Conservation (phyloP, 1,140 invertebrate species). For the Hestina assimilis region DNA sequence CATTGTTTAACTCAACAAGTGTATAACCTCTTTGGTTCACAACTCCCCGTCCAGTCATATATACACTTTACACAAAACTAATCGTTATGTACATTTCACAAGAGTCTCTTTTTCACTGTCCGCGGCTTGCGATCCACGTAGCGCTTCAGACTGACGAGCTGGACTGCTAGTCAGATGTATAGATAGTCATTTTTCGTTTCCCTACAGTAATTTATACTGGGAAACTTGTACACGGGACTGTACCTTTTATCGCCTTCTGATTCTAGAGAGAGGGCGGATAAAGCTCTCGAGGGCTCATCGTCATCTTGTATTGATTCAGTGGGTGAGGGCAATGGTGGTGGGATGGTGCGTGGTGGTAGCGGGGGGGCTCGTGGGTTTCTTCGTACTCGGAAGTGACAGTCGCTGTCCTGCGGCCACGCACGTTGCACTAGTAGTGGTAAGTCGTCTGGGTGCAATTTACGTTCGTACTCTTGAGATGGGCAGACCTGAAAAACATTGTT, state of each 20-base stretch:
- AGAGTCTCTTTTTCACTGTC: constrained; percentile 46
- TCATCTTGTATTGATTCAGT: constrained; percentile 31
- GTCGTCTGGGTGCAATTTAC: constrained; percentile 92
- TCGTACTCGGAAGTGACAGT: constrained; percentile 87
- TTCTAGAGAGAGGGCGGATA: constrained; percentile 69
- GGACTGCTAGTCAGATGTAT: constrained; percentile 59
- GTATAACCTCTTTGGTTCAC: constrained; percentile 48
- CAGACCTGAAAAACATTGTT: constrained; percentile 81
- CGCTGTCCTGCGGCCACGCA: constrained; percentile 82
- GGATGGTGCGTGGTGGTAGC: constrained; percentile 73
- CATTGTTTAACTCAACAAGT: not conserved
- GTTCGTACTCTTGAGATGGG: constrained; percentile 86
- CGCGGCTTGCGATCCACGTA: constrained; percentile 24
- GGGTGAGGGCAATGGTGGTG: constrained; percentile 24
- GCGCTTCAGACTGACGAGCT: constrained; percentile 32
- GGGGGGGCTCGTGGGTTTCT: constrained; percentile 87
- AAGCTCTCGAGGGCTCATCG: constrained; percentile 60
- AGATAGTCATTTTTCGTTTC: constrained; percentile 71
- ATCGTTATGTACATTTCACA: constrained; percentile 56
- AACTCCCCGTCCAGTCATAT: constrained; percentile 37
- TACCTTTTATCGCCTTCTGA: constrained; percentile 63
- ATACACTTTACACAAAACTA: constrained; percentile 47
- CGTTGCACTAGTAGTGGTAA: constrained; percentile 90
- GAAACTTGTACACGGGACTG: constrained; percentile 76
- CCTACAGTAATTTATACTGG: constrained; percentile 71